Conservation (phyloP, 1,140 invertebrate species). For the Drosophila teissieri region DNA sequence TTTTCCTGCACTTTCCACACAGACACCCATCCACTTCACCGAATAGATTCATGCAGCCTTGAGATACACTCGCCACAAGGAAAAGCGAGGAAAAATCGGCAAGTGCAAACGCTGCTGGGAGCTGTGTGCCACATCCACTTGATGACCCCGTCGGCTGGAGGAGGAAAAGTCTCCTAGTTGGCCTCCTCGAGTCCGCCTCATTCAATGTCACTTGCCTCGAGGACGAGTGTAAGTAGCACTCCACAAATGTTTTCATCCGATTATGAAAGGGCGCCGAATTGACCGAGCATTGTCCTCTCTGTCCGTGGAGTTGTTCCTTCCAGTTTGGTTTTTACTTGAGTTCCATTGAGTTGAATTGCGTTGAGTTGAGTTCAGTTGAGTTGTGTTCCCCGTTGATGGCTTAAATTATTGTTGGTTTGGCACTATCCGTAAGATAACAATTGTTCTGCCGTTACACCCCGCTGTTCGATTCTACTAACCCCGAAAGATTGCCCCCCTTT, state of each 20-base stretch:
- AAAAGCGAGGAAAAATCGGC: slow-evolving; percentile 43
- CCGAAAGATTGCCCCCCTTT: slow-evolving; percentile 23
- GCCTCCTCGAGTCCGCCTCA: slow-evolving; percentile 38
- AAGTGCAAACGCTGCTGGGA: slow-evolving; percentile 12
- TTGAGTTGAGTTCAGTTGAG: slow-evolving; percentile 17
- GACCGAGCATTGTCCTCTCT: slow-evolving; percentile 43
- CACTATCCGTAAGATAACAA: slow-evolving; percentile 47
- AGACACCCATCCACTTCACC: slow-evolving; percentile 17
- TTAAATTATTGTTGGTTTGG: slow-evolving; percentile 55
- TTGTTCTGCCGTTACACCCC: slow-evolving; percentile 20
- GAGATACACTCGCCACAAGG: slow-evolving; percentile 10
- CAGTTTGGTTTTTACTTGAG: slow-evolving; percentile 21
- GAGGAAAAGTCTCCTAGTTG: slow-evolving; percentile 39
- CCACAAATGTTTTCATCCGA: slow-evolving; percentile 57
- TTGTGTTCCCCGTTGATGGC: slow-evolving; percentile 24
- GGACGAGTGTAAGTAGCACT: slow-evolving; percentile 77
- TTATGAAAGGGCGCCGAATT: slow-evolving; percentile 60
- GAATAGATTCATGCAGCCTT: slow-evolving; percentile 68
- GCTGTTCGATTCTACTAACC: slow-evolving; percentile 61
- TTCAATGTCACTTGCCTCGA: slow-evolving; percentile 73
- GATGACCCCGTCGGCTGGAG: slow-evolving; percentile 43
- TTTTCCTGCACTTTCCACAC: slow-evolving; percentile 11
- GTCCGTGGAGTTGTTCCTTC: slow-evolving; percentile 8
- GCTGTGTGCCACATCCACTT: slow-evolving; percentile 47
- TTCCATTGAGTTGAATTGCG: slow-evolving; percentile 28